A percentile compares a stretch with the other conserved stretches of the same genome.
Evolutionary conservation across 2,797 vertebrate genomes (phyloP).

Genomic region (Clarias fuscus): DNA sequence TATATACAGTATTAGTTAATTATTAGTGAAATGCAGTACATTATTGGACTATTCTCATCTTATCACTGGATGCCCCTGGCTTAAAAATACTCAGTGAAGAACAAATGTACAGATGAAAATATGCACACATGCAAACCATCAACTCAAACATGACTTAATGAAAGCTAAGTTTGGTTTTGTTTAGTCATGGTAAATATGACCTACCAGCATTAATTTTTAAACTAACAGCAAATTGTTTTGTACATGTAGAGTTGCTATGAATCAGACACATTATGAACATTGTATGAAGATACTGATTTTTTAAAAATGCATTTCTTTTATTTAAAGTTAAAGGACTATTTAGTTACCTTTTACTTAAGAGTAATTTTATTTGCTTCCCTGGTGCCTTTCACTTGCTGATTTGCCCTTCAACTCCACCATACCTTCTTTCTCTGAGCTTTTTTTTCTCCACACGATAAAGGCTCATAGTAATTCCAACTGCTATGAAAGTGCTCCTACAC

Average conservation of each 20-base stretch:
- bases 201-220: neutral
- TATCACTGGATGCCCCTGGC: neutral
- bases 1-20: neutral
- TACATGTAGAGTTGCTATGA: neutral
- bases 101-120: neutral
- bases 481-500: slow-evolving; percentile 24
- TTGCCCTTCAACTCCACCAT: neutral
- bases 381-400: neutral
- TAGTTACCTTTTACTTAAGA: neutral
- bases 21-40: neutral
- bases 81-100: neutral
- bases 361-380: neutral
- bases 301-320: neutral
- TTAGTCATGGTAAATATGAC: neutral
- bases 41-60: neutral
- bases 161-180: neutral
- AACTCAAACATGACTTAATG: neutral
- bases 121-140: neutral
- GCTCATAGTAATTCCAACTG: slow-evolving; percentile 7
- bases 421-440: neutral
- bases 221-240: neutral
- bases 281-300: neutral
- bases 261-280: neutral
- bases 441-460: neutral
- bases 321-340: neutral